A percentile compares a stretch with the other conserved stretches of the same genome.
Evolutionary conservation across 2,797 vertebrate species (phyloP).

Genomic region (Leptatherina wallacei): DNA sequence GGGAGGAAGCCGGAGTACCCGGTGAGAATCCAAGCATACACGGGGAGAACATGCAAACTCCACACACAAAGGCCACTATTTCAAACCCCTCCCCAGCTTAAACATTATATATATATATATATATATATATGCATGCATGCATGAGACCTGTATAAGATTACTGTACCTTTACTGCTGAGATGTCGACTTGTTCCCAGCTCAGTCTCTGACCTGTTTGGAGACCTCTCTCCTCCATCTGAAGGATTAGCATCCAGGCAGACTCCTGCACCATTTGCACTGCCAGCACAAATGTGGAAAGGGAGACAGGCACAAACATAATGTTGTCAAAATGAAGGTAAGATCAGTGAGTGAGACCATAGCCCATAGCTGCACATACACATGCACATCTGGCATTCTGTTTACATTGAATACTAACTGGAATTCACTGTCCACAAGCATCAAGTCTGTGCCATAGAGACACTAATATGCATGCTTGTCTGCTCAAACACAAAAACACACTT

Average conservation of each 20-base stretch:
- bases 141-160: constrained; percentile 55
- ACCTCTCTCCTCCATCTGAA: constrained; percentile 58
- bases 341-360: constrained; percentile 9
- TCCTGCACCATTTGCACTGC: constrained; percentile 47
- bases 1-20: too few relatives aligned
- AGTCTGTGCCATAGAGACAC: constrained; percentile 33
- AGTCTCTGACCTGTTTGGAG: constrained; percentile 69
- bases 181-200: constrained; percentile 40
- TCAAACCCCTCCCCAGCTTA: too few relatives aligned
- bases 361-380: constrained; percentile 16
- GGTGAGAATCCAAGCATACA: too few relatives aligned
- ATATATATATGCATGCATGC: too few relatives aligned
- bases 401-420: constrained; percentile 41
- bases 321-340: constrained; percentile 24
- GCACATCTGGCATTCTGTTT: constrained; percentile 21
- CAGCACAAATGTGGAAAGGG: constrained; percentile 11
- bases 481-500: constrained; percentile 51
- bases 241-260: constrained; percentile 55
- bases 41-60: too few relatives aligned
- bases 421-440: constrained; percentile 41
- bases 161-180: constrained; percentile 62
- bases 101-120: too few relatives aligned
- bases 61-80: too few relatives aligned
- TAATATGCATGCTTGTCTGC: constrained; percentile 34
- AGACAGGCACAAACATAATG: constrained; percentile 20